phyloP scores from a whole-genome alignment of 2,797 vertebrate species.

The Xiphophorus birchmanni region DNA sequence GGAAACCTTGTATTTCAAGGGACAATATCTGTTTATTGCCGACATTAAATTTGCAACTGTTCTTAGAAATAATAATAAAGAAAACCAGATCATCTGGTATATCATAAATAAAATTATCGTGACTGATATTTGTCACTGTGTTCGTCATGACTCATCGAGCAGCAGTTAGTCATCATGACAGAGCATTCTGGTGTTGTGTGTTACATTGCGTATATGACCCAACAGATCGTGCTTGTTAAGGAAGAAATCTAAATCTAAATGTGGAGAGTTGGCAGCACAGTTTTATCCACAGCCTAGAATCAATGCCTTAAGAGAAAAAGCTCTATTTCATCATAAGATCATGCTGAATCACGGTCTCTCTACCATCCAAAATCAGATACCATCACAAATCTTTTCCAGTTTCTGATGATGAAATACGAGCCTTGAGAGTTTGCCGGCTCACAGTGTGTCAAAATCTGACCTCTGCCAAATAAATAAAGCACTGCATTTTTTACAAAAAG shows the following conservation, averaged over 20 bases:
- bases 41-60: not conserved
- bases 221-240: not conserved
- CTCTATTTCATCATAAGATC: conserved; percentile 6
- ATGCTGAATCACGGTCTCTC: not conserved
- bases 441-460: conserved; percentile 27
- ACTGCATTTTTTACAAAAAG: conserved; percentile 4
- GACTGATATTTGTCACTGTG: not conserved
- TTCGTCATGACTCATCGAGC: not conserved
- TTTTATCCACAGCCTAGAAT: not conserved
- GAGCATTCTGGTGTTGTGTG: not conserved
- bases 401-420: conserved; percentile 33
- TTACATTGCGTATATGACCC: not conserved
- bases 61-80: not conserved
- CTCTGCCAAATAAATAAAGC: conserved; percentile 31
- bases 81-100: not conserved
- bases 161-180: not conserved
- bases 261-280: not conserved
- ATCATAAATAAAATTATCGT: not conserved
- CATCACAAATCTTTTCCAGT: conserved; percentile 22
- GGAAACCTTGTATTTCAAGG: not conserved
- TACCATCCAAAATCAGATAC: conserved; percentile 1
- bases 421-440: conserved; percentile 4
- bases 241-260: not conserved
- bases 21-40: not conserved
- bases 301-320: not conserved